A percentile compares a stretch with the other conserved stretches of the same genome.
Evolutionary conservation across 2,113 vertebrate species (phyloP).

Genomic region (Pseudonaja textilis): DNA sequence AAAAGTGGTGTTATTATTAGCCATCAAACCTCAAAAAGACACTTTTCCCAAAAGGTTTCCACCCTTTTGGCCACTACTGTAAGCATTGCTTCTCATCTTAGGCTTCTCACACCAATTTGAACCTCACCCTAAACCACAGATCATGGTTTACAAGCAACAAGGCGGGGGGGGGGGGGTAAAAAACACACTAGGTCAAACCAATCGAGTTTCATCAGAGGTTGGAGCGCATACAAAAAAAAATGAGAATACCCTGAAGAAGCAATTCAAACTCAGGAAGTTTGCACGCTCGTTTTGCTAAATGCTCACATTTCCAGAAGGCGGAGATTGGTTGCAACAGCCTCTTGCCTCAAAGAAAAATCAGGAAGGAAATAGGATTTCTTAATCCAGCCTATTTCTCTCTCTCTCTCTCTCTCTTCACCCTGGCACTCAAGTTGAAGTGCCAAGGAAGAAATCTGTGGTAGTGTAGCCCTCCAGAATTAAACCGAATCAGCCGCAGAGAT

Average conservation of each 20-base stretch:
- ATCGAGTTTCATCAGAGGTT: background rate
- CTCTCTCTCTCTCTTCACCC: background rate
- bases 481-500: background rate
- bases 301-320: background rate
- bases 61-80: background rate
- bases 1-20: no score
- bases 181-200: background rate
- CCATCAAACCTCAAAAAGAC: no score
- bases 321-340: background rate
- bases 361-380: background rate
- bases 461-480: background rate
- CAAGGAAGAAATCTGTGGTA: background rate
- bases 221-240: no score
- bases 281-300: no score
- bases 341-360: background rate
- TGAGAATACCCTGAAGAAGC: no score
- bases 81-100: background rate
- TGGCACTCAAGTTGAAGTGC: background rate
- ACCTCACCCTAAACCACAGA: background rate
- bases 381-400: background rate
- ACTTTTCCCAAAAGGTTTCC: background rate
- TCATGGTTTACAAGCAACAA: background rate
- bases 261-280: background rate
- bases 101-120: background rate
- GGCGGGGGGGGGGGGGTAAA: rapidly evolving